Conservation (phyloP, 2,797 vertebrate species). For the Myripristis jacobus region DNA sequence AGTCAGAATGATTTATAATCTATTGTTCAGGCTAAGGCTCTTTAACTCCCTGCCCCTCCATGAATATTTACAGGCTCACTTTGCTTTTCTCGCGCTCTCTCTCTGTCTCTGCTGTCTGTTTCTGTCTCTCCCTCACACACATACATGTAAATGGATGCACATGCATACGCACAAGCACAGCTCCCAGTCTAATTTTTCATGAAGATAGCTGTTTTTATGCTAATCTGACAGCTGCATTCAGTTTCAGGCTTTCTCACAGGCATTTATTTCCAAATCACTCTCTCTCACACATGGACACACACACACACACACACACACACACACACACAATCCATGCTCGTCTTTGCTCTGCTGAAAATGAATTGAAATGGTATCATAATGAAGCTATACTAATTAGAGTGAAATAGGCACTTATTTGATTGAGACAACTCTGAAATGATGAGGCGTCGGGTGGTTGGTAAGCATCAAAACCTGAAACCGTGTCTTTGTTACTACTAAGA, state of each 20-base stretch:
- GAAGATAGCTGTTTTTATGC: constrained; percentile 75
- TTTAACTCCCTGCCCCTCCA: constrained; percentile 69
- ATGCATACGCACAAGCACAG: constrained; percentile 52
- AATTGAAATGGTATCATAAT: constrained; percentile 41
- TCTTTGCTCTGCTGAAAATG: constrained; percentile 19
- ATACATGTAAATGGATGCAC: constrained; percentile 26
- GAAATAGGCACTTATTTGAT: constrained; percentile 49
- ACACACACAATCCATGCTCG: constrained; percentile 31
- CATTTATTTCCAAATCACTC: constrained; percentile 68
- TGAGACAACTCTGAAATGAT: constrained; percentile 32
- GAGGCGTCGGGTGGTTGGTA: neutral
- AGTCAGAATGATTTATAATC: constrained; percentile 81
- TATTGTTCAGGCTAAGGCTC: constrained; percentile 73
- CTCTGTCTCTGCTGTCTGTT: neutral
- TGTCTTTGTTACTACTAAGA: neutral
- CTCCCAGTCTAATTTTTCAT: constrained; percentile 71
- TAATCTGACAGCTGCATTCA: constrained; percentile 77
- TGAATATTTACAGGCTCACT: constrained; percentile 77
- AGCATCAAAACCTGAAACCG: constrained; percentile 37
- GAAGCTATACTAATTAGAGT: constrained; percentile 54
- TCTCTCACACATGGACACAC: constrained; percentile 18
- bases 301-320: constrained; percentile 24
- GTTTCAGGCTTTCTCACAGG: constrained; percentile 59
- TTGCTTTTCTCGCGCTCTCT: constrained; percentile 13
- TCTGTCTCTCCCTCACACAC: constrained; percentile 23